Evolutionary conservation across 64 coral and sea anemone genomes (phyloP), one percentile per base, ranked within the genome.

Genomic region (Actinia equina): DNA sequence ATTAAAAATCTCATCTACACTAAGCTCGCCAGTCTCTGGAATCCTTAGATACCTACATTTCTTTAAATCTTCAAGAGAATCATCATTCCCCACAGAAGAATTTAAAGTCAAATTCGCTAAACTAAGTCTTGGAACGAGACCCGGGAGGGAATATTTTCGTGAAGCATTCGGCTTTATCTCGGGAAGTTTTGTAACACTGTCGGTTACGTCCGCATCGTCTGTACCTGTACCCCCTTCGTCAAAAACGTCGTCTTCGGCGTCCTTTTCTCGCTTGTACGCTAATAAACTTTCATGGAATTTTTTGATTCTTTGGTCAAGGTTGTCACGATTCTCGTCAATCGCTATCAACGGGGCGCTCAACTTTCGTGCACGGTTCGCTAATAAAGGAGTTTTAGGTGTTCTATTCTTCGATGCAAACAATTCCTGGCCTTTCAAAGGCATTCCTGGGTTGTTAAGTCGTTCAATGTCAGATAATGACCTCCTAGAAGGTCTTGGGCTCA

Each of bases 141-240:
- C 13, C 27, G 69, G 69, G 13, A 74, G 69, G 11, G 69, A 41
- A 30, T 41, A 41, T 3, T 8, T 74, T 74, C 69, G 69, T 13
- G 69, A 74, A 74, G 69, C 41, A 74, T 74, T 30, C 69, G 69
- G 12, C 69, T 74, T 74, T 74, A 74, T 74, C 37, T 74, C 69
- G 69, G 69, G 69, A 30, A 74, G 69, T 74, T 41, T 74, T 26
- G 69, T 26, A 74, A 13, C 26, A 12, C 69, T 74, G 69, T 74
- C 69, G 69, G 22, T 41, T 10, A 74, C 10, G 26, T 15, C 69
- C 23, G n/a, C 26, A 14, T 74, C 12, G 7, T 74, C 26, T 74
- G 3, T 60, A 19, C 18, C 59, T 74, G 19, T 60, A 19, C 18
- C 59, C 59, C 17, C 5, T 60, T 60, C 59, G 59, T 23, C 62